These are phyloP conservation scores for Apamea sordens DNA, from an alignment of 2,888 invertebrate species.

Conservation along the genomic window DNA sequence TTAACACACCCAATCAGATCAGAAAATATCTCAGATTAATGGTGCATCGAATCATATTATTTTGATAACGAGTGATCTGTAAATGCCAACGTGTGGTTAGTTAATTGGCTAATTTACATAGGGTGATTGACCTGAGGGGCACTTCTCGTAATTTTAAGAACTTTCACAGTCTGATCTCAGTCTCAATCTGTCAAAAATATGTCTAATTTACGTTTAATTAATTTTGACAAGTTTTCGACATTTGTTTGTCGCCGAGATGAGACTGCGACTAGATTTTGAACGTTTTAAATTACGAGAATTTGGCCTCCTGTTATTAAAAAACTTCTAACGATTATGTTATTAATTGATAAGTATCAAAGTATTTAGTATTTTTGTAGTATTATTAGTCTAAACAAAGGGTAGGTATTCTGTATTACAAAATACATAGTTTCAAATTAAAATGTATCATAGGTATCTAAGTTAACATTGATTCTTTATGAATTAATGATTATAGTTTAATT, in stretches of 20 bases:
- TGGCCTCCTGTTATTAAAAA: not conserved
- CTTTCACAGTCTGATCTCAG: too few species aligned
- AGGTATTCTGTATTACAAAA: not conserved
- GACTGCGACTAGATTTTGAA: too few species aligned
- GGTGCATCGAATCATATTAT: slow-evolving; percentile 7
- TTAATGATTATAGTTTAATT: not conserved
- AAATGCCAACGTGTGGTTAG: not conserved
- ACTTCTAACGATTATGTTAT: not conserved
- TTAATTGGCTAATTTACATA: slow-evolving; percentile 5
- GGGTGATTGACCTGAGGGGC: slow-evolving; percentile 4
- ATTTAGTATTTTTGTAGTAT: too few species aligned
- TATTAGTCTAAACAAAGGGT: not conserved
- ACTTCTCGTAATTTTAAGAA: too few species aligned
- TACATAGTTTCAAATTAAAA: not conserved
- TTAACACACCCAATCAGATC: too few species aligned
- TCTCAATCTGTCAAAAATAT: too few species aligned
- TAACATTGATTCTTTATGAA: not conserved
- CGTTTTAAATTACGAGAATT: too few species aligned
- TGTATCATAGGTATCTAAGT: not conserved
- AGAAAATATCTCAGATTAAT: not conserved
- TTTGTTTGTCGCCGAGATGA: too few species aligned
- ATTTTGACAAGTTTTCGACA: too few species aligned
- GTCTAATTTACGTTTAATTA: too few species aligned
- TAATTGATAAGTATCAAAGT: slow-evolving; percentile 1
- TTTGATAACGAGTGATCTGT: not conserved